Evolutionary conservation across 92 coral and sea anemone genomes (phyloP).

Genomic region (Zoanthus sociatus): DNA sequence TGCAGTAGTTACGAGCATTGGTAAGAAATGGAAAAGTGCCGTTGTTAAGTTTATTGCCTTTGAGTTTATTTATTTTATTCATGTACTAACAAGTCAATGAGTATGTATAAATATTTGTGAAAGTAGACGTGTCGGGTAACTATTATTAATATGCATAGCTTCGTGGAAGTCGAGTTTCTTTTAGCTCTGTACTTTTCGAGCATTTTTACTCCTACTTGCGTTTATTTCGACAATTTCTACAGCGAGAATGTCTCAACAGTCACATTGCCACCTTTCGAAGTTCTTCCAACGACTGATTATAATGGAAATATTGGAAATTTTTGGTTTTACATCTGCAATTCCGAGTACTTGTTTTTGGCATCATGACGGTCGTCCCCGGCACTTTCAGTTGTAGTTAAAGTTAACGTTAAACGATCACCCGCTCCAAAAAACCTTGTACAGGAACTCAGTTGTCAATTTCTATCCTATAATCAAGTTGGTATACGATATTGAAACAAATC

Average conservation of each 20-base stretch:
- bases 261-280: conserved; percentile 1
- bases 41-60: no score
- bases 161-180: conserved; percentile 39
- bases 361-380: conserved; percentile 40
- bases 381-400: conserved; percentile 13
- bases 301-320: conserved; percentile 7
- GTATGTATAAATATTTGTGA: no score
- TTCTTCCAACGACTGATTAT: conserved; percentile 5
- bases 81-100: no score
- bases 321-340: conserved; percentile 27
- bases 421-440: conserved; percentile 43
- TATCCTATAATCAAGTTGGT: conserved; percentile 45
- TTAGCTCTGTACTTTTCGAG: conserved; percentile 24
- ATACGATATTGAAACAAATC: conserved; percentile 58
- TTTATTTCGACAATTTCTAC: conserved; percentile 20
- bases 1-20: no score
- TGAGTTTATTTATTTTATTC: no score
- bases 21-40: no score
- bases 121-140: no score
- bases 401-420: conserved; percentile 24
- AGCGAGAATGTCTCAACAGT: conserved; percentile 35
- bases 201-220: conserved; percentile 39
- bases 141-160: conserved; percentile 9
- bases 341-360: conserved; percentile 26
- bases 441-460: conserved; percentile 51